These are phyloP conservation scores for Apodemia hepburni DNA, from an alignment of 2,888 invertebrate species.

Conservation along the genomic window DNA sequence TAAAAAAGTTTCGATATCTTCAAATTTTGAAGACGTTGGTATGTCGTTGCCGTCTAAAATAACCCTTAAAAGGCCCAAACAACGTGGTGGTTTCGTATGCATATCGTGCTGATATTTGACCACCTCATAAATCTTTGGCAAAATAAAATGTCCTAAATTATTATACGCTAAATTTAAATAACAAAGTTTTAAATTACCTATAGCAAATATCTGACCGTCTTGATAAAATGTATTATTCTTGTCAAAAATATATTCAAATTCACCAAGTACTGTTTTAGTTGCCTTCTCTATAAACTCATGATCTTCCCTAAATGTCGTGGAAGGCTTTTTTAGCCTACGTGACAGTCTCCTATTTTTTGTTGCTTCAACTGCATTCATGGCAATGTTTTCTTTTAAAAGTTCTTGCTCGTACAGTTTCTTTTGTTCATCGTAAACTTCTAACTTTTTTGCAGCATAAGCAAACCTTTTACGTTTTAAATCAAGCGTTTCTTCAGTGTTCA, in stretches of 20 bases:
- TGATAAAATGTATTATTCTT: constrained; percentile 29
- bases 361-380: background rate
- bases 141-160: constrained; percentile 36
- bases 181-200: constrained; percentile 46
- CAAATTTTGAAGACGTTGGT: background rate
- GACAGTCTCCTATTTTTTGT: background rate
- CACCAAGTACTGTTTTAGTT: background rate
- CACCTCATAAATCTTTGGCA: constrained; percentile 40
- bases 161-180: constrained; percentile 54
- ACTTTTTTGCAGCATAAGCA: constrained; percentile 31
- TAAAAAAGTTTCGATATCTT: background rate
- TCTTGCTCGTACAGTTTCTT: constrained; percentile 22
- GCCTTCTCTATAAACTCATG: background rate
- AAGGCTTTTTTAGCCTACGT: background rate
- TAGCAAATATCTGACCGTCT: constrained; percentile 34
- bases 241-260: background rate
- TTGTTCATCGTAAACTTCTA: constrained; percentile 36
- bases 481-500: constrained; percentile 38
- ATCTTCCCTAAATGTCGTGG: background rate
- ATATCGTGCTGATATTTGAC: constrained; percentile 41
- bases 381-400: background rate
- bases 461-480: constrained; percentile 32
- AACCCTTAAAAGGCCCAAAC: constrained; percentile 40
- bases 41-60: background rate
- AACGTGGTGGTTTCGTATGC: constrained; percentile 18